Percentiles rank a stretch among this genome's conserved stretches.
phyloP scores from a whole-genome alignment of 2,113 vertebrate genomes.

The Mola mola region DNA sequence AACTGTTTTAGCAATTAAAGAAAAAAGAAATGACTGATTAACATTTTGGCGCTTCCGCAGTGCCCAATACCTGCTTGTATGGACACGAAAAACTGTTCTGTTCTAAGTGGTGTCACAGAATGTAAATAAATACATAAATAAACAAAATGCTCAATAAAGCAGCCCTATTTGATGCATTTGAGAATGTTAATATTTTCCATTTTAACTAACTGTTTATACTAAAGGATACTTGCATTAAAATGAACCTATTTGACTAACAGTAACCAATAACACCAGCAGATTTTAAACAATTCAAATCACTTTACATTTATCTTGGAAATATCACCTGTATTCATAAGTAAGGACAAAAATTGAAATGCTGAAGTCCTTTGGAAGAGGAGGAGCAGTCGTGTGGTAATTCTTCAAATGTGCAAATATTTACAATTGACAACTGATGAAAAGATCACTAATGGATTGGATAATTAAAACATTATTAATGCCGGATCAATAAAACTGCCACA shows the following conservation, averaged over 20 bases:
- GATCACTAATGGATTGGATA: too few species aligned
- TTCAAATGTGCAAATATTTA: not conserved
- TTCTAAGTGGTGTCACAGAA: too few species aligned
- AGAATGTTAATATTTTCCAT: not conserved
- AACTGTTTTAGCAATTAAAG: slow-evolving; percentile 36
- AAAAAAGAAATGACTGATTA: too few species aligned
- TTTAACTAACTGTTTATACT: not conserved
- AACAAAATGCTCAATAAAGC: too few species aligned
- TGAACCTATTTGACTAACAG: slow-evolving; percentile 6
- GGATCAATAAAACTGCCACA: too few species aligned
- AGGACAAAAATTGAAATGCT: not conserved
- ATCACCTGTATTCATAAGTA: not conserved
- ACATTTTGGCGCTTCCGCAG: too few species aligned
- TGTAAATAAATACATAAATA: too few species aligned
- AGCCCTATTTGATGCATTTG: too few species aligned
- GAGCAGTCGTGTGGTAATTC: slow-evolving; percentile 1
- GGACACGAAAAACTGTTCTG: too few species aligned
- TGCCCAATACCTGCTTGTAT: too few species aligned
- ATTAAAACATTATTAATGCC: too few species aligned
- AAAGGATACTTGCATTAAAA: slow-evolving; percentile 17
- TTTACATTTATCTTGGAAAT: not conserved
- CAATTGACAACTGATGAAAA: too few species aligned
- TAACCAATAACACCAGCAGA: not conserved
- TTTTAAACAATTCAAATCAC: not conserved
- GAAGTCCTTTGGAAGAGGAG: not conserved